phyloP scores from a whole-genome alignment of 2,113 vertebrate genomes.

The Proterorhinus semilunaris region DNA sequence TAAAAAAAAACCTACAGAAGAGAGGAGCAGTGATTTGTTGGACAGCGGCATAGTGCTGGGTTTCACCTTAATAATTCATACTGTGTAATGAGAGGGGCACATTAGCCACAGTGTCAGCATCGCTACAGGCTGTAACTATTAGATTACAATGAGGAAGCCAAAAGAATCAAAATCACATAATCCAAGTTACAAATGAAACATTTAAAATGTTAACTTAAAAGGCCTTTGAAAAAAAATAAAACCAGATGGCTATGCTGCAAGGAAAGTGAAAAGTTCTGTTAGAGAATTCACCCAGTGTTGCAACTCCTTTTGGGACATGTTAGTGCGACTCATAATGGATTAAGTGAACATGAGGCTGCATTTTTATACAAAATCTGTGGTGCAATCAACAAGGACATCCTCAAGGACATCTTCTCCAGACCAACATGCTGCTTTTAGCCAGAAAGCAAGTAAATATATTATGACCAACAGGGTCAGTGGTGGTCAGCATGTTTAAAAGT shows the following conservation, averaged over 20 bases:
- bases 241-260: background rate
- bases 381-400: background rate
- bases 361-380: background rate
- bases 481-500: too few relatives aligned
- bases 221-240: too few relatives aligned
- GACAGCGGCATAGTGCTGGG: constrained; percentile 24
- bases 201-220: background rate
- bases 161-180: constrained; percentile 2
- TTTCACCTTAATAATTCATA: constrained; percentile 72
- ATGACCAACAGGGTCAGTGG: background rate
- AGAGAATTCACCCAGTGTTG: background rate
- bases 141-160: background rate
- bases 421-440: background rate
- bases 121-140: background rate
- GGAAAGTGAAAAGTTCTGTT: background rate
- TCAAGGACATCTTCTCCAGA: background rate
- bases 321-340: background rate
- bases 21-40: constrained; percentile 48
- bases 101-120: constrained; percentile 11
- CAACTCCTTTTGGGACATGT: background rate
- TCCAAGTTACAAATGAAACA: background rate
- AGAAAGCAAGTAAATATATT: background rate
- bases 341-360: background rate
- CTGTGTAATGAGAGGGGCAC: constrained; percentile 61
- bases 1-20: constrained; percentile 24